A percentile compares a stretch with the other conserved stretches of the same genome.
phyloP scores from a whole-genome alignment of 2,888 invertebrate genomes.

The Pandemis cinnamomeana region DNA sequence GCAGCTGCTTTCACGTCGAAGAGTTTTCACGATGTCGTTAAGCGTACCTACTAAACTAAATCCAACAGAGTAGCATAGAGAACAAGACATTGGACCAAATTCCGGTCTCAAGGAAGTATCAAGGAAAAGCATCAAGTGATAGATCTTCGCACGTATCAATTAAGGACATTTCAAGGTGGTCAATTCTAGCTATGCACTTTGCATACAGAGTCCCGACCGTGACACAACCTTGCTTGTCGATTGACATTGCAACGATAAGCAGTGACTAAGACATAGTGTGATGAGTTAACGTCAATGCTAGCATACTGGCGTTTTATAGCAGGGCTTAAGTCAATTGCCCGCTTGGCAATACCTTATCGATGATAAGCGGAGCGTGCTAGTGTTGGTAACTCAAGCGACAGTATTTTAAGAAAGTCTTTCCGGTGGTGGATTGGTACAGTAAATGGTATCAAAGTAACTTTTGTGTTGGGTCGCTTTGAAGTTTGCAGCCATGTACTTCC shows the following conservation, averaged over 20 bases:
- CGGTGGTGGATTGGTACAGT: too few relatives aligned
- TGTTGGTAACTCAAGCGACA: background rate
- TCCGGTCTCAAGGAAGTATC: conserved; percentile 14
- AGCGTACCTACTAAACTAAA: background rate
- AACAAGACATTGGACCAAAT: background rate
- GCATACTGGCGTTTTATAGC: background rate
- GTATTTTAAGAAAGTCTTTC: background rate
- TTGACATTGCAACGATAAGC: conserved; percentile 4
- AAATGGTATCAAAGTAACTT: too few relatives aligned
- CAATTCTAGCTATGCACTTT: conserved; percentile 12
- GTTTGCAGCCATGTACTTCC: too few relatives aligned
- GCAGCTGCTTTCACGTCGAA: background rate
- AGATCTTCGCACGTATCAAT: conserved; percentile 20
- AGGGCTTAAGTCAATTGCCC: background rate
- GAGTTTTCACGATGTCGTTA: too few relatives aligned
- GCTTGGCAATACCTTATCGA: background rate
- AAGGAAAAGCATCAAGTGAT: background rate
- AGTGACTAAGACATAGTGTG: background rate
- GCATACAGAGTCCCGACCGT: conserved; percentile 42
- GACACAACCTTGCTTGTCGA: conserved; percentile 41
- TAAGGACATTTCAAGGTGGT: conserved; percentile 40
- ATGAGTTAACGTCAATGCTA: background rate
- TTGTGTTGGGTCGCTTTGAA: too few relatives aligned
- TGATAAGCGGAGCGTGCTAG: background rate
- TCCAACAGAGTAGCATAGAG: background rate